Evolutionary conservation across 2,113 vertebrate genomes (phyloP).

Genomic region (Zapornia atra): DNA sequence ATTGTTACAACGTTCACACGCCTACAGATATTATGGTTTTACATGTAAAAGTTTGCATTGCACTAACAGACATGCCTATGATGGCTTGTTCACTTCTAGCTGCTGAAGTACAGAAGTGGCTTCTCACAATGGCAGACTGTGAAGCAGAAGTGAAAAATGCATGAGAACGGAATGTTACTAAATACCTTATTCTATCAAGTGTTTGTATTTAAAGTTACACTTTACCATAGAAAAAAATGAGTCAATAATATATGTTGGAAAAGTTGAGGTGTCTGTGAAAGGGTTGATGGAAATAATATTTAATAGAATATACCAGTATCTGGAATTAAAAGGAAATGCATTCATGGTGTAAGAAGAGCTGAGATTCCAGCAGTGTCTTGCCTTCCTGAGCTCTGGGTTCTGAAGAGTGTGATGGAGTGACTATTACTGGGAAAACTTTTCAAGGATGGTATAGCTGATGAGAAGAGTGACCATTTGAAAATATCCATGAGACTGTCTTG

Average conservation of each 20-base stretch:
- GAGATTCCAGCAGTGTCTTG: background rate
- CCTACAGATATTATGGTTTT: background rate
- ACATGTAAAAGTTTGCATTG: background rate
- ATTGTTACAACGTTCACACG: background rate
- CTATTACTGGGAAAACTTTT: background rate
- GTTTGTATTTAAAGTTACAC: background rate
- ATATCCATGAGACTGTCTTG: background rate
- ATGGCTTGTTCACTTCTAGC: background rate
- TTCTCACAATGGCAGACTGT: background rate
- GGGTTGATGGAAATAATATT: background rate
- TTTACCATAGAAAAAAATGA: background rate
- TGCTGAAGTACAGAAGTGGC: background rate
- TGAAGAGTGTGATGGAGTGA: background rate
- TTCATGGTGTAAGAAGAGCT: background rate
- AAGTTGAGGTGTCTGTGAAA: background rate
- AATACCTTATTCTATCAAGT: accelerated
- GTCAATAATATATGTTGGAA: background rate
- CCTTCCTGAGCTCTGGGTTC: background rate
- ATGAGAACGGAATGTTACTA: background rate
- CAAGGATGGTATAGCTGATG: background rate
- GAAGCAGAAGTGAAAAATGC: background rate
- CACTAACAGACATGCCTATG: background rate
- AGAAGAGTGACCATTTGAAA: background rate
- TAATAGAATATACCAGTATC: background rate
- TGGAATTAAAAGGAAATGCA: background rate